Evolutionary conservation across 2,888 invertebrate genomes (phyloP), one percentile per base, ranked within the genome.

Genomic region (Parthenolecanium corni): DNA sequence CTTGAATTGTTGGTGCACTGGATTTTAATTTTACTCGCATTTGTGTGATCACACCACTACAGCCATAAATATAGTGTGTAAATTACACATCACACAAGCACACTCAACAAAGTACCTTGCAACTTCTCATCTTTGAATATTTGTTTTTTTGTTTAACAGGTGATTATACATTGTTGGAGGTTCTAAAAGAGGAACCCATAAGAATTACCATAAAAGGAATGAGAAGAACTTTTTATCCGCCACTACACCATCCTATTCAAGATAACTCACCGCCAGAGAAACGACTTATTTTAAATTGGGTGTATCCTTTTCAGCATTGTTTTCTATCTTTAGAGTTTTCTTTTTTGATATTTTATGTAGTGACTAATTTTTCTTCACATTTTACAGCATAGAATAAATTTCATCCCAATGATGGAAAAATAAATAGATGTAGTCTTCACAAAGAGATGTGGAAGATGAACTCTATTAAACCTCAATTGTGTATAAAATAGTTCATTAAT

Each of bases 251-350:
- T 73, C 83, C 89, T 2, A 86, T 88, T 9, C 81, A 86, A 49
- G 89, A 90, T 73, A 89, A 88, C 73, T 77, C 85, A 4, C 89
- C 89, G 0, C 94, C 94, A 0, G 86, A 89, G 52, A 89, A 91
- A 75, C 86, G 89, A 71, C 77, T 94, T 67, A 83, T 86, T 66
- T 78, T 95, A 0, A 92, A 93, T 71, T 95, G 95, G 94, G 93
- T 93, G 85, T 90, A 84, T 82, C 82, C 81, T 82, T 80, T 68
- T 52, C 25, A 31, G 3, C 6, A 14, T 61, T 61, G 12, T n/a
- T 2, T 56, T 38, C 16, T 16, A 4, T 42, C 23, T n/a, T n/a
- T n/a, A n/a, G n/a, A n/a, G n/a, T n/a, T n/a, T n/a, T n/a, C n/a
- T n/a, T n/a, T n/a, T n/a, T n/a, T 38, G 14, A 38, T 38, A 11